phyloP scores from a whole-genome alignment of 2,113 vertebrate genomes.

The Nothobranchius kuhntae region DNA sequence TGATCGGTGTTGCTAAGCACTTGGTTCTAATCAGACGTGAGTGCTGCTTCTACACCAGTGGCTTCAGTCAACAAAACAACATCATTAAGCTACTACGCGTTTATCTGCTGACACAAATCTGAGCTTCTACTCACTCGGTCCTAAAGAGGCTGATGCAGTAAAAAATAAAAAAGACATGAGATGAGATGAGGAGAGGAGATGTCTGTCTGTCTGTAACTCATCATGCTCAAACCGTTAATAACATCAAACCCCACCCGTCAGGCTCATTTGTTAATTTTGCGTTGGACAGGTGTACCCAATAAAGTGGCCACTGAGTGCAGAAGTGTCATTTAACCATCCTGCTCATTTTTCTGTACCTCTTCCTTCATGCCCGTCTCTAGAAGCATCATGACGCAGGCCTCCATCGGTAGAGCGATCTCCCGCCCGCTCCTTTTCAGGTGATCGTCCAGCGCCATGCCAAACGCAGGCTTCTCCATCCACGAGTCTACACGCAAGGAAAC shows the following conservation, averaged over 20 bases:
- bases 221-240: no score
- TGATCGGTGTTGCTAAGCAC: conserved; percentile 19
- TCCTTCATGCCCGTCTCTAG: conserved; percentile 97
- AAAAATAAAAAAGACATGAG: no score
- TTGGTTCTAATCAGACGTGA: conserved; percentile 33
- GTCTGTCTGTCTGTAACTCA: no score
- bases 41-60: conserved; percentile 5
- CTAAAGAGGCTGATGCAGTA: no score
- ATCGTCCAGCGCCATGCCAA: conserved; percentile 91
- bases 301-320: no score
- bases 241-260: no score
- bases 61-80: not conserved
- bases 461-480: conserved; percentile 96
- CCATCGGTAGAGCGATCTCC: conserved; percentile 91
- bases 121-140: not conserved
- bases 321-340: no score
- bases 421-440: conserved; percentile 94
- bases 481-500: conserved; percentile 82
- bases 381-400: conserved; percentile 98
- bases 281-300: no score
- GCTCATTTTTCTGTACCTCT: conserved; percentile 79
- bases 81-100: not conserved
- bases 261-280: no score
- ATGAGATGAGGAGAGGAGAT: no score
- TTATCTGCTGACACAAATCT: not conserved